Evolutionary conservation across 1,140 invertebrate species (phyloP).

Genomic region (Chionoecetes opilio): DNA sequence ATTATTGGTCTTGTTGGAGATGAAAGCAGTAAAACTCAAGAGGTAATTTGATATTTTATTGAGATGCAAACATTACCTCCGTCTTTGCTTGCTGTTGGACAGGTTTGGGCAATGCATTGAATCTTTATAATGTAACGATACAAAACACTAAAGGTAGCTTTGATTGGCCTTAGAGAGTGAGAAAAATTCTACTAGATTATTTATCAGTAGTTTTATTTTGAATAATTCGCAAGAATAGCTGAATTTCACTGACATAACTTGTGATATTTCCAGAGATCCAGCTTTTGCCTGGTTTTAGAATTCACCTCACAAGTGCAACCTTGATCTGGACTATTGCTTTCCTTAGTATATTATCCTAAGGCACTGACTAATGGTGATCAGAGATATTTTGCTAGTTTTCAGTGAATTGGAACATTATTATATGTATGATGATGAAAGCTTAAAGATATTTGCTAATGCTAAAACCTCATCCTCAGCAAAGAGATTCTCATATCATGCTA

Average conservation of each 20-base stretch:
- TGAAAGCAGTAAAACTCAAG: too few species aligned
- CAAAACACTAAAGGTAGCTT: not conserved
- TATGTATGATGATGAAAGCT: not conserved
- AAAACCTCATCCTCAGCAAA: not conserved
- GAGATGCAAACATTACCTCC: not conserved
- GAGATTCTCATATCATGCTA: slow-evolving; percentile 51
- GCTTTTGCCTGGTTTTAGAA: not conserved
- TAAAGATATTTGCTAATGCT: not conserved
- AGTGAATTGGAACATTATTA: not conserved
- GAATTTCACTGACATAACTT: not conserved
- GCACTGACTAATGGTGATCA: not conserved
- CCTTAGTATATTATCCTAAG: slow-evolving; percentile 44
- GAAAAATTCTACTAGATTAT: too few species aligned
- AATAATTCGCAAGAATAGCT: not conserved
- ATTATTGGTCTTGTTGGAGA: too few species aligned
- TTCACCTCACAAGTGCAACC: not conserved
- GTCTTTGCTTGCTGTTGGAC: not conserved
- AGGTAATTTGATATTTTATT: too few species aligned
- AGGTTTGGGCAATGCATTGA: not conserved
- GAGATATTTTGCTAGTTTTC: slow-evolving; percentile 1
- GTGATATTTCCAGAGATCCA: not conserved
- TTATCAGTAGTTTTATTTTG: not conserved
- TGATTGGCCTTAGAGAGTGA: not conserved
- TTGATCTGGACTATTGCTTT: not conserved
- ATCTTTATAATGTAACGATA: not conserved